Evolutionary conservation across 1,140 invertebrate genomes (phyloP), one percentile per base, ranked within the genome.

Genomic region (Eciton burchellii): DNA sequence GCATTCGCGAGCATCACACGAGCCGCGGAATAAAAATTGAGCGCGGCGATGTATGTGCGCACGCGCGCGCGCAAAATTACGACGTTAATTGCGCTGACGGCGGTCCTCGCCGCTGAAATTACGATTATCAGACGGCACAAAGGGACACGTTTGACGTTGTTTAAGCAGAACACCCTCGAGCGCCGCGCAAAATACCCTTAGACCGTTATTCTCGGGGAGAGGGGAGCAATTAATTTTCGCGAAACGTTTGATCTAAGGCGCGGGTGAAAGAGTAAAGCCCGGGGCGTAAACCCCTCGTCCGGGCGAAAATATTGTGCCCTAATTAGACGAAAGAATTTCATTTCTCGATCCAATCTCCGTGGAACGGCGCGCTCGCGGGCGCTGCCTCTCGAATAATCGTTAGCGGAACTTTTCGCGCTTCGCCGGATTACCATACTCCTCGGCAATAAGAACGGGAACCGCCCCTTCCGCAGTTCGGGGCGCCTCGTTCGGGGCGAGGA

Each of bases 311-410:
- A 84, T 82, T 84, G 71, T 65, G 56, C 74, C 81, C 57, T 84
- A 88, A 87, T 87, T 85, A 83, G 52, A 74, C 60, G 57, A 88
- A 88, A 85, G 66, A 85, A 74, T 88, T 88, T 85, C 68, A 88
- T 83, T 74, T 14, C 71, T 68, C 72, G 68, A 84, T 88, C 72
- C 84, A 79, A 88, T 88, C 83, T 83, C 62, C 83, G 82, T 84
- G 65, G 68, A 73, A 56, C 45, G 56, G 68, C 43, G 57, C 41
- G 62, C 77, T 79, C 77, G 26, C 45, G 16, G 12, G 19, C 21
- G 11, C 54, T 24, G 21, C 16, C 47, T 60, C 52, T 73, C 70
- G 87, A 83, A 85, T 85, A 88, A 88, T 88, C 86, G 83, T 83
- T 88, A 76, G 56, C 26, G 57, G 62, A 88, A 88, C 86, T 88